Percentiles rank a stretch among this genome's conserved stretches.
Conservation (phyloP, 2,113 vertebrate genomes). For the Pelecanoides urinatrix region DNA sequence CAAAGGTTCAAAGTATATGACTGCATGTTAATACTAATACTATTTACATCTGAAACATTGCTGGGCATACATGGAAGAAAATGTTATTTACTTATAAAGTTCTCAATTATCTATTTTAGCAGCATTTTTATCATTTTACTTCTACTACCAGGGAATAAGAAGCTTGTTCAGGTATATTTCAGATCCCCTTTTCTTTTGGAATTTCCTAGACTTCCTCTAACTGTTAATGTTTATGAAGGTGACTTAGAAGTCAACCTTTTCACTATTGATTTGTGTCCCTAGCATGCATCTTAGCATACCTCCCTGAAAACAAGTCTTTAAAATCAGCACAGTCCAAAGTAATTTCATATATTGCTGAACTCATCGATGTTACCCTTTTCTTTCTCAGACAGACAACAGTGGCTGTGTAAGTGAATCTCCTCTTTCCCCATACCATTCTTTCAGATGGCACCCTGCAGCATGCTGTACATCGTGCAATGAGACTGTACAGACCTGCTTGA, state of each 20-base stretch:
- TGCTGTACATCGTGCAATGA: accelerated
- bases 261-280: background rate
- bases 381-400: background rate
- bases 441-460: background rate
- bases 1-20: background rate
- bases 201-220: background rate
- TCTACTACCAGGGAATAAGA: background rate
- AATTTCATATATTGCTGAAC: background rate
- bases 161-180: background rate
- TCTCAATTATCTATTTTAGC: background rate
- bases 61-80: background rate
- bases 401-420: background rate
- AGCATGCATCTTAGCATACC: background rate
- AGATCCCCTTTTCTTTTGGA: background rate
- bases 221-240: background rate
- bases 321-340: background rate
- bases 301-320: background rate
- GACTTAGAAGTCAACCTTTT: background rate
- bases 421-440: background rate
- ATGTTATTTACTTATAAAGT: background rate
- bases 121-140: background rate
- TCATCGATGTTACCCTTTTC: background rate
- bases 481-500: background rate
- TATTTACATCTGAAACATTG: background rate
- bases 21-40: background rate